Evolutionary conservation across 2,888 invertebrate genomes (phyloP), one percentile per base, ranked within the genome.

Genomic region (Oxytorus armatus): DNA sequence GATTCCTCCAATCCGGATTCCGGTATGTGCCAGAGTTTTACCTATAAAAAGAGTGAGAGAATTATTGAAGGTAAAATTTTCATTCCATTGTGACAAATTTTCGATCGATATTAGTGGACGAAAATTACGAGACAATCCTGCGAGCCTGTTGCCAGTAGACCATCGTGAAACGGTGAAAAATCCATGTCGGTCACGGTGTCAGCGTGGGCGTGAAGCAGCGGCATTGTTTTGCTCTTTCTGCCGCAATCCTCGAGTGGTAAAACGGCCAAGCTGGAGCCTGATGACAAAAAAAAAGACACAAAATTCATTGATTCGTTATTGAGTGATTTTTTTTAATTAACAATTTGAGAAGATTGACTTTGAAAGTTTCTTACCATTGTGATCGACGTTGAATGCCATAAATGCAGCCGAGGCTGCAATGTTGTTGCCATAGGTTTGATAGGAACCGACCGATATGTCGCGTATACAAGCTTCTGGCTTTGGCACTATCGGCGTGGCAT

Each of bases 331-430:
- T 51, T 23, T 21, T 23, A 7, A 21, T 51, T 4, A 16, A 16
- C 3, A 14, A 14, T 47, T 3, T 1, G 14, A 47, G 18, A 42
- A 5, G n/a, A 25, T 21, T 33, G n/a, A n/a, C 7, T 55, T 18
- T 2, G 33, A 14, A 42, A 23, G 61, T 66, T 68, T 23, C 42
- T 79, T 90, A 95, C 95, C 96, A 86, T 96, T 96, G 90, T 97
- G 97, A 92, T 98, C 98, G 93, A 97, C 97, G 91, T 98, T 98
- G 90, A 98, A 99, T 14, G 98, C 98, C 96, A 98, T 97, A 90
- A 98, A 98, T 8, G 96, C 96, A 14, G 97, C 97, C 5, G 98
- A 98, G 23, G 98, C 96, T 88, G 97, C 95, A 89, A 99, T 98
- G 92, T 98, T 98, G 92, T 98, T 98, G 77, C 98, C 98, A 93